phyloP scores from a whole-genome alignment of 2,113 vertebrate species.

The Platichthys flesus region DNA sequence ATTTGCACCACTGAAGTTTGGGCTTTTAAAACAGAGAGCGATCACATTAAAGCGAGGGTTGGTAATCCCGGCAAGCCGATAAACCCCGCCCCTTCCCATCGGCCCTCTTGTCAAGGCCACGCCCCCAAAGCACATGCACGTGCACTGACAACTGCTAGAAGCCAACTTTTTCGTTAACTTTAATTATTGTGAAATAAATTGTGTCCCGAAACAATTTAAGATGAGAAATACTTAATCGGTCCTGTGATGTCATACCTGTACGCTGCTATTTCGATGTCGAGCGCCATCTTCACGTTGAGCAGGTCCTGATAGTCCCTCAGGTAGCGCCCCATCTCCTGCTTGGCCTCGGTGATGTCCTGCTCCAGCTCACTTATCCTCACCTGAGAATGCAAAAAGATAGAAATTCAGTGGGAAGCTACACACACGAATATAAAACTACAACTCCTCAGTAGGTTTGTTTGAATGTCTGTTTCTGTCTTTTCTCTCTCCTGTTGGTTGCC shows the following conservation, averaged over 20 bases:
- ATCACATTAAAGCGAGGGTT: not conserved
- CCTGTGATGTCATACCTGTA: conserved; percentile 86
- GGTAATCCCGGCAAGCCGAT: not conserved
- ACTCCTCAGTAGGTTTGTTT: no score
- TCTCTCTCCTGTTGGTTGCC: no score
- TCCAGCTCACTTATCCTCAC: conserved; percentile 84
- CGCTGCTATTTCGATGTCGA: conserved; percentile 96
- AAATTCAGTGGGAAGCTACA: not conserved
- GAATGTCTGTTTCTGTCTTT: no score
- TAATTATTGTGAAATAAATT: no score
- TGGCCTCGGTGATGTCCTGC: conserved; percentile 82
- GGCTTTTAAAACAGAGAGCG: not conserved
- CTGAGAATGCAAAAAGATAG: conserved; percentile 59
- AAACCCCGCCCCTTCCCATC: no score
- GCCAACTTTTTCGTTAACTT: no score
- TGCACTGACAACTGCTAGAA: no score
- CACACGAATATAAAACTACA: no score
- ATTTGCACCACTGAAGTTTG: not conserved
- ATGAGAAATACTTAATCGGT: no score
- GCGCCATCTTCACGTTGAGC: conserved; percentile 97
- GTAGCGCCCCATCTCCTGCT: conserved; percentile 92
- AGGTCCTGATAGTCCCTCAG: conserved; percentile 96
- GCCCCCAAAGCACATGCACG: no score
- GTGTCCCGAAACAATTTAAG: no score
- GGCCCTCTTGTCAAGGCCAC: no score